Conservation (phyloP, 2,888 invertebrate genomes). For the Sarcophaga variegata region DNA sequence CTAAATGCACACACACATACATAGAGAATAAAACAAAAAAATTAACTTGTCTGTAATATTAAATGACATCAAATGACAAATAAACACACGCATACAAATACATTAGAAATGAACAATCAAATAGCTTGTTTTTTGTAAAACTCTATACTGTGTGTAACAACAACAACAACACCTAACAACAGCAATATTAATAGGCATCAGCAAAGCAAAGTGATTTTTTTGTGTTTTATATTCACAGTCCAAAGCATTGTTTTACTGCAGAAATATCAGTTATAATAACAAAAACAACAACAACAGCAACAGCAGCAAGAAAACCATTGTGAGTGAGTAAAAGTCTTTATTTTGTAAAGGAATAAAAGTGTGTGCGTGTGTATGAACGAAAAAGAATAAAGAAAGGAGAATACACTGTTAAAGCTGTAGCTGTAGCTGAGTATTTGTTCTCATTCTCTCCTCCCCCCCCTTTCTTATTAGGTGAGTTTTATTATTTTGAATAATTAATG, state of each 20-base stretch:
- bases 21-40: background rate
- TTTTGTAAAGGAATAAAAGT: background rate
- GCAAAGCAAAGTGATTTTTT: conserved; percentile 13
- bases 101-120: background rate
- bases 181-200: background rate
- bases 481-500: conserved; percentile 61
- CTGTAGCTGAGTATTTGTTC: too few species aligned
- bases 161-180: conserved; percentile 5
- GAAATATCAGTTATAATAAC: background rate
- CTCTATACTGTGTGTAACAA: background rate
- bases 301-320: background rate
- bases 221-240: conserved; percentile 2
- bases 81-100: background rate
- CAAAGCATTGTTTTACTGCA: conserved; percentile 27
- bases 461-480: conserved; percentile 52
- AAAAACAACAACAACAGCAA: conserved; percentile 1
- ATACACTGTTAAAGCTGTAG: too few species aligned
- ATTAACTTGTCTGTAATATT: background rate
- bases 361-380: background rate
- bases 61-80: conserved; percentile 6
- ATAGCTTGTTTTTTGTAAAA: too few species aligned
- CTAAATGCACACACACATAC: background rate
- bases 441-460: background rate
- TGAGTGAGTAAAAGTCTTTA: background rate
- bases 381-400: too few species aligned